Evolutionary conservation across 2,888 invertebrate genomes (phyloP).

Genomic region (Aphidoletes aphidimyza): DNA sequence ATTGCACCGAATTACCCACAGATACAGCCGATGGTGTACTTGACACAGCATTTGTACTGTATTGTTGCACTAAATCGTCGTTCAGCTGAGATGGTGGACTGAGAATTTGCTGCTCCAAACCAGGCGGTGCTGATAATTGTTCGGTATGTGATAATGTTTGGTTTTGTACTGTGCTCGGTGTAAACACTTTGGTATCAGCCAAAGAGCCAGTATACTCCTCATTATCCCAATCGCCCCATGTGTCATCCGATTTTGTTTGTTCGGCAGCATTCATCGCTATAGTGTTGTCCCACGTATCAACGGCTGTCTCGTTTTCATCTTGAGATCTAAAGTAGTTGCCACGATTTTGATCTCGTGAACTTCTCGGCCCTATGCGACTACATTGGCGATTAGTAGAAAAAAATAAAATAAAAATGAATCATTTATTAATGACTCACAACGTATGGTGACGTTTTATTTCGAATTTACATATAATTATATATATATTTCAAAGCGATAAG

Average conservation of each 20-base stretch:
- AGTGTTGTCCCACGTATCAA: slow-evolving; percentile 72
- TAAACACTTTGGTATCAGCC: slow-evolving; percentile 93
- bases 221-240: slow-evolving; percentile 83
- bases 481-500: too few species aligned
- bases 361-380: slow-evolving; percentile 59
- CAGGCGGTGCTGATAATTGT: slow-evolving; percentile 63
- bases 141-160: slow-evolving; percentile 59
- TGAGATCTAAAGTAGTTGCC: slow-evolving; percentile 62
- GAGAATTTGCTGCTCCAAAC: slow-evolving; percentile 66
- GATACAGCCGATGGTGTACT: slow-evolving; percentile 62
- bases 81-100: slow-evolving; percentile 60
- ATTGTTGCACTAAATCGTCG: slow-evolving; percentile 62
- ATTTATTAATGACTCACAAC: not conserved
- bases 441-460: too few species aligned
- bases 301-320: slow-evolving; percentile 64
- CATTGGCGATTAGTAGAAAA: not conserved
- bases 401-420: not conserved
- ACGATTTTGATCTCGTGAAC: slow-evolving; percentile 59
- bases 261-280: slow-evolving; percentile 61
- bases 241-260: slow-evolving; percentile 65
- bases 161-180: slow-evolving; percentile 71
- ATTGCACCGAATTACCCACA: slow-evolving; percentile 61
- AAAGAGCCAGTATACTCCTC: slow-evolving; percentile 96
- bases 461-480: too few species aligned
- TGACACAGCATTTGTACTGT: slow-evolving; percentile 61